Conservation (phyloP, 53 echinoderm and acorn worm species). For the Hippasteria phrygiana region DNA sequence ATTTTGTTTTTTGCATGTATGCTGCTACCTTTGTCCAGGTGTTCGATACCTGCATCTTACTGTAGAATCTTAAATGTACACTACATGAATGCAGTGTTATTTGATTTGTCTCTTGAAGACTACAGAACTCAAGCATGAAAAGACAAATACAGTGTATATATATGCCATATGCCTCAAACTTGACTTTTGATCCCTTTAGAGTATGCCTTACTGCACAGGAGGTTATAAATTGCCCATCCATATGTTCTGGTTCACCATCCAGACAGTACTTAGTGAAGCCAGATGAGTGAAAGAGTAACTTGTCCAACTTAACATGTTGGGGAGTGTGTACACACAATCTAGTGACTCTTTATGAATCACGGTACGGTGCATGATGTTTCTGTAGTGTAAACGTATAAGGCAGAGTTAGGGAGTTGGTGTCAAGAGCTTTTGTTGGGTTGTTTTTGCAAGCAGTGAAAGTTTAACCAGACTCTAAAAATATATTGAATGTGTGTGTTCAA, state of each 20-base stretch:
- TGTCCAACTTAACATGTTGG: neutral
- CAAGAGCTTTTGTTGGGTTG: conserved; percentile 7
- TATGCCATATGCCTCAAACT: neutral
- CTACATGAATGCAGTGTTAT: neutral
- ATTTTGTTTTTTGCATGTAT: too few species aligned
- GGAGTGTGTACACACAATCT: neutral
- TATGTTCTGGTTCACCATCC: neutral
- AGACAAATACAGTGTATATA: neutral
- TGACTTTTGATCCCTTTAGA: neutral
- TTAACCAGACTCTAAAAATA: neutral
- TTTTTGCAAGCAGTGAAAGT: conserved; percentile 34
- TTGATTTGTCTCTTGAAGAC: neutral
- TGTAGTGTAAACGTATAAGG: too few species aligned
- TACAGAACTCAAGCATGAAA: neutral
- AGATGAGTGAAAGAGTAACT: neutral
- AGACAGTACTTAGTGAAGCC: neutral
- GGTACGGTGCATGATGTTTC: neutral
- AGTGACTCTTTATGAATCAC: neutral
- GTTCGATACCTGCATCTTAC: too few species aligned
- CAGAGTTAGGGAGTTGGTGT: neutral
- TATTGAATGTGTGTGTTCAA: neutral
- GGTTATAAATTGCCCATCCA: neutral
- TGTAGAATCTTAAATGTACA: too few species aligned
- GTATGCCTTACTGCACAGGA: neutral
- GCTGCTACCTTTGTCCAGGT: too few species aligned